Evolutionary conservation across 1,140 invertebrate genomes (phyloP).

Genomic region (Plectus sambesii): DNA sequence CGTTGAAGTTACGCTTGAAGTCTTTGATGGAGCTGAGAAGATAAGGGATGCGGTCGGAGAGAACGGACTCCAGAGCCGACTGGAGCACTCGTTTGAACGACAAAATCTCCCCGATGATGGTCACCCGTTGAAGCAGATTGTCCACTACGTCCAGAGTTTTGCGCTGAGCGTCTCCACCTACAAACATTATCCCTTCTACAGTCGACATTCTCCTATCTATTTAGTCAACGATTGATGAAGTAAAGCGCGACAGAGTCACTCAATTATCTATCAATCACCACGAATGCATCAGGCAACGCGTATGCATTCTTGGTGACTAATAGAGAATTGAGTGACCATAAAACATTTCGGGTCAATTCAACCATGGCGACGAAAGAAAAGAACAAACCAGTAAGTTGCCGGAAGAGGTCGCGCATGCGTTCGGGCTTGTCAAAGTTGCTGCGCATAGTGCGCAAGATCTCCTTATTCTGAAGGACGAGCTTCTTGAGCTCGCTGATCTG

Average conservation of each 20-base stretch:
- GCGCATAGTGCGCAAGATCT: conserved; percentile 71
- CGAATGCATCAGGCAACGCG: too few relatives aligned
- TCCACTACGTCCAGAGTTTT: conserved; percentile 58
- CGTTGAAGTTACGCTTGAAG: conserved; percentile 7
- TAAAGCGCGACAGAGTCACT: too few relatives aligned
- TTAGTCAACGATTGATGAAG: too few relatives aligned
- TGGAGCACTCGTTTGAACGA: conserved; percentile 86
- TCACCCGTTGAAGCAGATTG: conserved; percentile 86
- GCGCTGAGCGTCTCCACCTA: background rate
- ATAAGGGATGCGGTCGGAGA: conserved; percentile 84
- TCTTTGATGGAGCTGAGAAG: conserved; percentile 12
- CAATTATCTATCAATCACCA: too few relatives aligned
- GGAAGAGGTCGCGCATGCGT: conserved; percentile 93
- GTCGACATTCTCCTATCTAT: too few relatives aligned
- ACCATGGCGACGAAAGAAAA: too few relatives aligned
- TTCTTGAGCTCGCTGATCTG: conserved; percentile 89
- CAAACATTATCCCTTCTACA: background rate
- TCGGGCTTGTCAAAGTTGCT: conserved; percentile 95
- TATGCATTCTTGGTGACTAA: too few relatives aligned
- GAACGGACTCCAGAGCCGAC: conserved; percentile 74
- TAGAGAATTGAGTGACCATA: too few relatives aligned
- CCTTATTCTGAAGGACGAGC: conserved; percentile 80
- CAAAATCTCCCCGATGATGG: conserved; percentile 91
- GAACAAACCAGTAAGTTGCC: too few relatives aligned
- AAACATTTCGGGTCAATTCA: too few relatives aligned